Evolutionary conservation across 30 jellyfish, hydroid and myxozoan species (phyloP), one percentile per base, ranked within the genome.

Genomic region (Phacellophora camtschatica): DNA sequence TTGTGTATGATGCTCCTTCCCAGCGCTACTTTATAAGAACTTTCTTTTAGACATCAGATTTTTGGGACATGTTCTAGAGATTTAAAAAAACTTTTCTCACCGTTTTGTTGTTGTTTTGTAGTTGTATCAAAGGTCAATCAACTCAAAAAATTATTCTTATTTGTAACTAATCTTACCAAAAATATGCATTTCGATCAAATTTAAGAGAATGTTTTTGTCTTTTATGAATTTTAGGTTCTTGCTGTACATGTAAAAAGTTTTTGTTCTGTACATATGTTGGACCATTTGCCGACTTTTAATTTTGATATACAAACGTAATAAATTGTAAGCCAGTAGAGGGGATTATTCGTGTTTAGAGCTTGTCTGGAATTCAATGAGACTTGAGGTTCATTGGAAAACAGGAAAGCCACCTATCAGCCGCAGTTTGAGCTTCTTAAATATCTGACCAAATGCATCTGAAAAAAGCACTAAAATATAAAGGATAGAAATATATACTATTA

Each of bases 361-460:
- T 64, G 54, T 73, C 45, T 53, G 86, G 86, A 73, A 53, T 73
- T 18, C 61, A n/a, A n/a, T n/a, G n/a, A n/a, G n/a, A n/a, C n/a
- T n/a, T n/a, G n/a, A 43, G 30, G 63, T 49, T 13, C 75, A 35
- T 31, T 73, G 86, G 53, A 42, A 34, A 73, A 73, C 86, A 73
- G 86, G 86, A 73, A 73, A 42, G 62, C 59, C 65, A 51, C 74
- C 64, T 32, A 41, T 33, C 27, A 49, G 66, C 48, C 86, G 30
- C 74, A 51, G 71, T 73, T 9, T 25, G 75, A 30, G 36, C 42
- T 34, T 32, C 53, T 51, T 62, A 32, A 24, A 46, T 28, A 11
- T 46, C n/a, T 46, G 4, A 27, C 9, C 86, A 28, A 18, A 42
- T 51, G 48, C 15, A 42, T 49, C 36, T 29, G 51, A 19, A 28